Evolutionary conservation across 2,888 invertebrate species (phyloP), one percentile per base, ranked within the genome.

Genomic region (Pollenia angustigena): DNA sequence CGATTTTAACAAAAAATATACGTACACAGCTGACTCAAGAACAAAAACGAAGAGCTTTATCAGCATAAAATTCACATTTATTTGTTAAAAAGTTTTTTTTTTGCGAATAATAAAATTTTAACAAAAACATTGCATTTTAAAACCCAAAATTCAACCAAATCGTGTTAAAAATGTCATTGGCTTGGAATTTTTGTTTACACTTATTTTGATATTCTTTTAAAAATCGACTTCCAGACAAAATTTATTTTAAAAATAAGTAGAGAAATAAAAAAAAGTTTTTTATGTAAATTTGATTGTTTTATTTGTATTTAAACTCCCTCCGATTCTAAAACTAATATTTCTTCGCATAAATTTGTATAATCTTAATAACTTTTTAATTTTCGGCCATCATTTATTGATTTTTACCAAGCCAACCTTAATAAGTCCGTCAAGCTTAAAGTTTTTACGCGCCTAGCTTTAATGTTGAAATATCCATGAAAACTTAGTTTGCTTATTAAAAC

Each of bases 41-140:
- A 60, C 14, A 40, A 32, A 52, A 74, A 66, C 14, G 40, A 52
- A 56, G n/a, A 56, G 16, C 50, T 72, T 76, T 60, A 85, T 85
- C 81, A 72, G 76, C 81, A 85, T 81, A 85, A 76, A 81, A 81
- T 85, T 85, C 58, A 23, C 76, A 85, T 85, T 80, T 80, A 58
- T 71, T 76, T 72, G 46, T 44, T 58, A 64, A 62, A 62, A 14
- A 32, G 4, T 4, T 32, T 32, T 32, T 32, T 52, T 42, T 79
- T 68, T 52, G 50, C 42, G 18, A 72, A 48, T 72, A 74, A 54
- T 44, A 58, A 42, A 10, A 74, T 40, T 4, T 48, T 4, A 32
- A 16, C 32, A 58, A 32, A 23, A 58, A 11, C 11, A 7, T 40
- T 23, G 56, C 23, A 40, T 40, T 76, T 54, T 32, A 32, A 44